Percentiles rank a stretch among this genome's conserved stretches.
Evolutionary conservation across 2,888 invertebrate genomes (phyloP).

Genomic region (Xylota segnis): DNA sequence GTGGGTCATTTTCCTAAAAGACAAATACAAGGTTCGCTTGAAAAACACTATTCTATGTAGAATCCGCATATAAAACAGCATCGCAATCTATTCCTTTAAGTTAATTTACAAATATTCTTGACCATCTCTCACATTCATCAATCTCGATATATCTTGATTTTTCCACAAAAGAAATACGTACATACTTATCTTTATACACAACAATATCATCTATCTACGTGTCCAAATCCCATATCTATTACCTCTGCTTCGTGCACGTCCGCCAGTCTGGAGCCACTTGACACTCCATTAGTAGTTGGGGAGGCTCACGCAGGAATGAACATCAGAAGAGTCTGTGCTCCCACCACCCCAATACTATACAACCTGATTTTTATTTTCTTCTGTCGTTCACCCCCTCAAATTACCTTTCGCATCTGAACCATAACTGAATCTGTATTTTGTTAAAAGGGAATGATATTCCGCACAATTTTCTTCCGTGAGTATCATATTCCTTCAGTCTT

Average conservation of each 20-base stretch:
- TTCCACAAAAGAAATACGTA: constrained; percentile 36
- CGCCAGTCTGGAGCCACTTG: constrained; percentile 77
- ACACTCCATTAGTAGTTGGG: constrained; percentile 76
- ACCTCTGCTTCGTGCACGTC: constrained; percentile 74
- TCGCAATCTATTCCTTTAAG: background rate
- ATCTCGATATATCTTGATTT: constrained; percentile 36
- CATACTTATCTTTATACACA: constrained; percentile 49
- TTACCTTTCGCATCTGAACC: constrained; percentile 70
- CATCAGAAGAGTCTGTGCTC: constrained; percentile 49
- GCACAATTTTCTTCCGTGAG: constrained; percentile 47
- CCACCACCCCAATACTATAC: constrained; percentile 20
- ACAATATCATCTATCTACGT: constrained; percentile 75
- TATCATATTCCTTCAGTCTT: constrained; percentile 67
- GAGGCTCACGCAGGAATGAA: constrained; percentile 75
- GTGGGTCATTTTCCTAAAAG: too few species aligned
- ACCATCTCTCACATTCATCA: constrained; percentile 40
- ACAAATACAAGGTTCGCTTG: too few species aligned
- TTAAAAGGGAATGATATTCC: constrained; percentile 56
- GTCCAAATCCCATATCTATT: constrained; percentile 74
- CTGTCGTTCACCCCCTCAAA: constrained; percentile 49
- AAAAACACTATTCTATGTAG: too few species aligned
- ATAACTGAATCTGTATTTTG: constrained; percentile 68
- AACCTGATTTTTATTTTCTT: constrained; percentile 57
- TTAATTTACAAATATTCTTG: constrained; percentile 54
- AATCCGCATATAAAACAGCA: too few species aligned